These are phyloP conservation scores for Heteronetta atricapilla DNA, from an alignment of 2,113 vertebrate species.

Conservation along the genomic window DNA sequence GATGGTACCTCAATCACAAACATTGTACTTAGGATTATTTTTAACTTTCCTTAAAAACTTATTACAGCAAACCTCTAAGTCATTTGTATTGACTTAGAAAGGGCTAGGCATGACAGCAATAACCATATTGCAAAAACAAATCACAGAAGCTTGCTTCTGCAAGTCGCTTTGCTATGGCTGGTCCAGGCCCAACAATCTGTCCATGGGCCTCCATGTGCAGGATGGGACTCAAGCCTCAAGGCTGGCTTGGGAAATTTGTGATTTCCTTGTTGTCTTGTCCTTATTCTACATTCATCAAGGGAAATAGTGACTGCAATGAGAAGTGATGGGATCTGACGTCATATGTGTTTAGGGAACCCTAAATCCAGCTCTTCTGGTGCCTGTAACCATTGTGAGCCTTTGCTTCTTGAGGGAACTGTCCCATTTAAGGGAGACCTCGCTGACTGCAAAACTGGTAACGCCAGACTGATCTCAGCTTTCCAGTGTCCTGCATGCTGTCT, in stretches of 20 bases:
- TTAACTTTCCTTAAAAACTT: neutral
- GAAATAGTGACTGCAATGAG: neutral
- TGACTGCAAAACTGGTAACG: neutral
- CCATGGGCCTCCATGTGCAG: accelerated
- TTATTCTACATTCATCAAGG: neutral
- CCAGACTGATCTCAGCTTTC: neutral
- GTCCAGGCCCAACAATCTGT: neutral
- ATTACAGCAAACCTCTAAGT: neutral
- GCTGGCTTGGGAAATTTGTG: neutral
- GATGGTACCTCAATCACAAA: neutral
- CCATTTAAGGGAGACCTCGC: neutral
- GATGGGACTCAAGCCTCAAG: too few relatives aligned
- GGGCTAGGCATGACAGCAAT: neutral
- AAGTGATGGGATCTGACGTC: neutral
- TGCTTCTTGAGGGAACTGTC: neutral
- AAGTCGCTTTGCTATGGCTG: neutral
- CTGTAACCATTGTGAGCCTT: neutral
- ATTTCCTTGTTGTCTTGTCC: neutral
- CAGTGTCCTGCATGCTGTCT: neutral
- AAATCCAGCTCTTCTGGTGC: neutral
- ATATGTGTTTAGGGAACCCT: neutral
- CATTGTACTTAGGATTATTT: neutral
- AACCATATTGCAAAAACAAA: neutral
- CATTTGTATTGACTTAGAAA: neutral
- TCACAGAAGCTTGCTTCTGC: neutral